Evolutionary conservation across 1,140 invertebrate genomes (phyloP), one percentile per base, ranked within the genome.

Genomic region (silkworm (Bombyx mori)): DNA sequence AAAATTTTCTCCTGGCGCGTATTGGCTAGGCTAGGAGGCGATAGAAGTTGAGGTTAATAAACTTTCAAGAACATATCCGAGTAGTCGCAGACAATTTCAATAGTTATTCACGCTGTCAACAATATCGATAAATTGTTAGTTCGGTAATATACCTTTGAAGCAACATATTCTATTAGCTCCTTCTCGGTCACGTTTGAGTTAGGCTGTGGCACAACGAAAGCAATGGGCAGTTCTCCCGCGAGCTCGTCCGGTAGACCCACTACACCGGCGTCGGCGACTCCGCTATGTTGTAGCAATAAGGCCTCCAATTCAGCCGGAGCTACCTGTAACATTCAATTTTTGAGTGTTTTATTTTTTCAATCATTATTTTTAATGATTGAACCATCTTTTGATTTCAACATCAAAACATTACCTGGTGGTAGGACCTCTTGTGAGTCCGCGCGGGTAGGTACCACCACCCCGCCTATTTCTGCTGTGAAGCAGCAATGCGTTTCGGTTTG

Each of bases 221-320:
- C 94, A 45, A 89, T 66, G 4, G 93, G 93, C 43, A 92, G 79
- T 82, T 96, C 95, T 8, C 93, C 94, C 46, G 89, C 89, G 48
- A 77, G 67, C 62, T 90, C 89, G 76, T 95, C 87, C 0, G 92
- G 91, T 47, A 92, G 68, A 8, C 94, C 94, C 63, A 95, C 90
- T 12, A 96, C 94, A 6, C 91, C 94, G 46, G 89, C 91, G 63
- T 96, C 94, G 10, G 73, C 76, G 42, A 96, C 86, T 26, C 81
- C 88, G 4, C 90, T 86, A 81, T 93, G 91, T 22, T 87, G 89
- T 45, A 94, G 78, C 22, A 96, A 75, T 45, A 96, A 61, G 52
- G 90, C 90, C 84, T 96, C 94, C 43, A 95, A 64, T 77, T 94
- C 93, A 5, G 93, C 92, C 8, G 94, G 93, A 4, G 93, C 87